Percentiles rank a stretch among this genome's conserved stretches.
These are phyloP conservation scores for Heterodera carotae DNA, from an alignment of 1,140 invertebrate genomes.

Conservation along the genomic window DNA sequence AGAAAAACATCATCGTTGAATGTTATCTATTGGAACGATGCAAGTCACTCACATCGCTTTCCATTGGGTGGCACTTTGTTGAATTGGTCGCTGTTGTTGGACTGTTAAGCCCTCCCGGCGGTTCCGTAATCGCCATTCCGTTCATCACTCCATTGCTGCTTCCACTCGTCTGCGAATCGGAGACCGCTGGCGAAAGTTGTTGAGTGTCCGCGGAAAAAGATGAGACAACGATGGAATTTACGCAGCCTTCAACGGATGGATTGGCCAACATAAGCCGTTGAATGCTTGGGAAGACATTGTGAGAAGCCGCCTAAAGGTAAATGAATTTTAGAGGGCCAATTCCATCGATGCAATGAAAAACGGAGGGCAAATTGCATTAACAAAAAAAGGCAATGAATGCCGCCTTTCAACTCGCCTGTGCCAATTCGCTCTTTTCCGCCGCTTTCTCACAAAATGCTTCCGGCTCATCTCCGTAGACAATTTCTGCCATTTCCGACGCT, in stretches of 20 bases:
- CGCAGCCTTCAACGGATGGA: background rate
- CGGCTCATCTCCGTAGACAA: slow-evolving; percentile 4
- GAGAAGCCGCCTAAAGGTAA: background rate
- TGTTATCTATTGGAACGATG: too few relatives aligned
- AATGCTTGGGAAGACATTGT: background rate
- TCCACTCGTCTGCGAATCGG: slow-evolving; percentile 36
- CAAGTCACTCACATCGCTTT: slow-evolving; percentile 1
- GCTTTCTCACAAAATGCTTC: background rate
- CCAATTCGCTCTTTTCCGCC: background rate
- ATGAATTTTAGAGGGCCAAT: background rate
- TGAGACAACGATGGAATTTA: background rate
- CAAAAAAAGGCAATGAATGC: too few relatives aligned
- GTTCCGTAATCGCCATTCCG: background rate
- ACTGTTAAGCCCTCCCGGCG: background rate
- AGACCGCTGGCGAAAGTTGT: slow-evolving; percentile 33
- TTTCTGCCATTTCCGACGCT: background rate
- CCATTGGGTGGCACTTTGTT: slow-evolving; percentile 3
- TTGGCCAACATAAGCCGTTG: background rate
- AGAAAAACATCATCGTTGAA: too few relatives aligned
- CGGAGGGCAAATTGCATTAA: too few relatives aligned
- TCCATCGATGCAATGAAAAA: too few relatives aligned
- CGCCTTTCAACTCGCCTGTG: background rate
- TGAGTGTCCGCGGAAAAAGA: background rate
- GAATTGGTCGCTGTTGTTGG: background rate
- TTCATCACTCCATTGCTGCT: background rate